A percentile compares a stretch with the other conserved stretches of the same genome.
phyloP scores from a whole-genome alignment of 1,140 invertebrate genomes.

The Drosophila bocki region DNA sequence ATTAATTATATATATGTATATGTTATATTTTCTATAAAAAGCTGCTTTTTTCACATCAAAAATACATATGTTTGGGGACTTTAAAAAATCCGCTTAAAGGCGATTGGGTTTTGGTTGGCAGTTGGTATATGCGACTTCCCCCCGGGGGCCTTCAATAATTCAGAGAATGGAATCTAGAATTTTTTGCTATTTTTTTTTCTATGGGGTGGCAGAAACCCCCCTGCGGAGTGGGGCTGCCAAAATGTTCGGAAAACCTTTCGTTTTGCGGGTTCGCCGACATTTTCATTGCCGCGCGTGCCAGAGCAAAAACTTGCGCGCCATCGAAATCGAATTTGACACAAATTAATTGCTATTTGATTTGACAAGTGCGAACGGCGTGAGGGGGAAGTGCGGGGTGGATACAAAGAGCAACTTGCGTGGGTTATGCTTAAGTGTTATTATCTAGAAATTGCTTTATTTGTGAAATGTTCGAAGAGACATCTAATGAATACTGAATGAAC shows the following conservation, averaged over 20 bases:
- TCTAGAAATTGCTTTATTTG: conserved; percentile 62
- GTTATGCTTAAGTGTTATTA: conserved; percentile 53
- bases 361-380: conserved; percentile 32
- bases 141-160: conserved; percentile 36
- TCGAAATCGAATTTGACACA: conserved; percentile 56
- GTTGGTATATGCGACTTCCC: conserved; percentile 10
- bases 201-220: neutral
- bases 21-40: conserved; percentile 1
- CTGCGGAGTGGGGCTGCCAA: conserved; percentile 15
- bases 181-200: neutral
- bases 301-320: conserved; percentile 43
- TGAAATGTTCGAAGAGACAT: conserved; percentile 50
- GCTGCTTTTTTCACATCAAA: neutral
- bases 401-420: conserved; percentile 19
- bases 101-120: conserved; percentile 8
- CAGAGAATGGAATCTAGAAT: conserved; percentile 24
- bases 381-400: neutral
- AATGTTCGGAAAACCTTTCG: conserved; percentile 29
- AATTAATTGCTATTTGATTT: conserved; percentile 57
- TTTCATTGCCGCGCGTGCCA: conserved; percentile 33
- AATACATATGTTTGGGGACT: conserved; percentile 25
- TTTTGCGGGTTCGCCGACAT: conserved; percentile 28
- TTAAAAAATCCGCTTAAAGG: conserved; percentile 24
- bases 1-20: conserved; percentile 15
- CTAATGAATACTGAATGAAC: conserved; percentile 63